phyloP scores from a whole-genome alignment of 2,113 vertebrate species.

The Donacobius atricapilla region DNA sequence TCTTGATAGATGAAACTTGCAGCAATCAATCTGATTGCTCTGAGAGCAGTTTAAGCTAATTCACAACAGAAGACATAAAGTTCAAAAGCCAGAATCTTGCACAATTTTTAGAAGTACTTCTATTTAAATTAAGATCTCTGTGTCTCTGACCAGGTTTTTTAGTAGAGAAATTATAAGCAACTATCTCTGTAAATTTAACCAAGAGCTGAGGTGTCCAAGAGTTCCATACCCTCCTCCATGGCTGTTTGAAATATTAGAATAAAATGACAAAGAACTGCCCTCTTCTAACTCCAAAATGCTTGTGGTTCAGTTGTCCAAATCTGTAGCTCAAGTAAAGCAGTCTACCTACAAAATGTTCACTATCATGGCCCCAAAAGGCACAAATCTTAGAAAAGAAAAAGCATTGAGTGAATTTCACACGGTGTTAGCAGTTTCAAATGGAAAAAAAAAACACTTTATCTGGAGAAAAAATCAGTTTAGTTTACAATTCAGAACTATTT shows the following conservation, averaged over 20 bases:
- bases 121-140: neutral
- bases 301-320: neutral
- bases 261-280: neutral
- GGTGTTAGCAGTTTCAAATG: neutral
- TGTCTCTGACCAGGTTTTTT: neutral
- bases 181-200: neutral
- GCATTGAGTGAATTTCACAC: neutral
- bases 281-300: neutral
- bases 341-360: neutral
- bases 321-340: neutral
- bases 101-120: neutral
- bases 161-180: neutral
- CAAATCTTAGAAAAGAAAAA: neutral
- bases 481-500: neutral
- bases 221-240: neutral
- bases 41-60: neutral
- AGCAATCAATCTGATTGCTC: slow-evolving; percentile 21
- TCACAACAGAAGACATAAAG: neutral
- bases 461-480: neutral
- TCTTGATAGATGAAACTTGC: neutral
- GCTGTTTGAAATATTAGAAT: neutral
- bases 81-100: neutral
- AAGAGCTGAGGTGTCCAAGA: neutral
- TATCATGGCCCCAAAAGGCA: neutral
- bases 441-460: neutral